phyloP scores from a whole-genome alignment of 2,888 invertebrate species.

The Lasius platythorax region DNA sequence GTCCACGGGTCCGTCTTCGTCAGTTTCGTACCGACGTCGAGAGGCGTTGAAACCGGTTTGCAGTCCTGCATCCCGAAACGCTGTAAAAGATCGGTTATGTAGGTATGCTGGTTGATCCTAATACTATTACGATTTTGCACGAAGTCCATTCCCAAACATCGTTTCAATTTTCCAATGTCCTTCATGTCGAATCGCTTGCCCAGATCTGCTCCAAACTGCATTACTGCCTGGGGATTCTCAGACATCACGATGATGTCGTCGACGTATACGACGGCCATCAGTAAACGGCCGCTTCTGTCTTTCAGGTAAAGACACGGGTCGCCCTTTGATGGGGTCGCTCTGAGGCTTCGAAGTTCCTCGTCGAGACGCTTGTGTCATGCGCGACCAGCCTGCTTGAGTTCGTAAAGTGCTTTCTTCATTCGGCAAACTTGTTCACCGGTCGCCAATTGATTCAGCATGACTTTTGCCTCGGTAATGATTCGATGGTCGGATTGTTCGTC shows the following conservation, averaged over 20 bases:
- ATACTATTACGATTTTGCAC: no score
- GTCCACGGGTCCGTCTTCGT: no score
- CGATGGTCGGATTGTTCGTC: not conserved
- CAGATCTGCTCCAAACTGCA: no score
- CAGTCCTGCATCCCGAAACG: no score
- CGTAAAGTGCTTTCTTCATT: constrained; percentile 13
- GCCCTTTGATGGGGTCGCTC: not conserved
- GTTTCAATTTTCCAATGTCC: no score
- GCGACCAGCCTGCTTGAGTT: not conserved
- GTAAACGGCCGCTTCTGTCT: not conserved
- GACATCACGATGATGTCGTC: not conserved
- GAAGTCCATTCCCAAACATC: no score
- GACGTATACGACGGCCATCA: not conserved
- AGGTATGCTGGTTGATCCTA: no score
- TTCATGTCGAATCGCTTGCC: no score
- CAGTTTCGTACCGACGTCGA: no score
- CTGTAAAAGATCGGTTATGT: no score
- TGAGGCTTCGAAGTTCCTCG: not conserved
- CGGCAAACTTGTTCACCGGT: not conserved
- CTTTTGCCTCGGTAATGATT: not conserved
- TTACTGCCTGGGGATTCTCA: not conserved
- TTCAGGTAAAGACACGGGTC: not conserved
- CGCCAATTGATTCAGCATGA: not conserved
- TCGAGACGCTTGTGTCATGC: not conserved
- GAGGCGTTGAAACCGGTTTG: no score